Conservation (phyloP, 2,797 vertebrate species). For the Lycodopsis pacificus region DNA sequence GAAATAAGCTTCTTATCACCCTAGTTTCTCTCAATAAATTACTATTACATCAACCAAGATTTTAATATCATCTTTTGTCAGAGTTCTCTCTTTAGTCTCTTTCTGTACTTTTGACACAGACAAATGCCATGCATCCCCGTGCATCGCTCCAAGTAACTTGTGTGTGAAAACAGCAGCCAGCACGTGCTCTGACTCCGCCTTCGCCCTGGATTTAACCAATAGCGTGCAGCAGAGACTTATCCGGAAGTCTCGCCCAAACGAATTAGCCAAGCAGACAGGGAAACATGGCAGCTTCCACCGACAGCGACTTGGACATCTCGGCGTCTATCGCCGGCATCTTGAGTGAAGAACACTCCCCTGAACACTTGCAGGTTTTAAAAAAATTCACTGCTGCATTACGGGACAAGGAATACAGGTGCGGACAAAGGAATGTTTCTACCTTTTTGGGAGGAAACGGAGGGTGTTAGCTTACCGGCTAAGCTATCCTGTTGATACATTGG, state of each 20-base stretch:
- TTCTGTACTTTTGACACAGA: not conserved
- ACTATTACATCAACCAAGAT: not conserved
- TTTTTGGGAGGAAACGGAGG: not conserved
- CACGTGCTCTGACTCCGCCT: constrained; percentile 68
- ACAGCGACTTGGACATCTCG: constrained; percentile 48
- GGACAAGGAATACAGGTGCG: constrained; percentile 78
- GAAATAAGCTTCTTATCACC: not conserved
- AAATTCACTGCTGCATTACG: constrained; percentile 73
- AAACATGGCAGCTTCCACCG: constrained; percentile 73
- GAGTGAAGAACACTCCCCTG: constrained; percentile 60
- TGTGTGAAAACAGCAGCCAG: constrained; percentile 58
- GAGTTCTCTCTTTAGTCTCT: not conserved
- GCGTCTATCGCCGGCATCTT: constrained; percentile 64
- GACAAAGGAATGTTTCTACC: not conserved
- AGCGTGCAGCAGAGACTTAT: constrained; percentile 3
- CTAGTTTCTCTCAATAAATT: not conserved
- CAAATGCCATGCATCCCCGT: not conserved
- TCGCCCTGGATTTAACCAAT: constrained; percentile 43
- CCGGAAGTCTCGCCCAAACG: constrained; percentile 56
- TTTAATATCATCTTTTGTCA: not conserved
- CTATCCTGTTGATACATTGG: constrained; percentile 19
- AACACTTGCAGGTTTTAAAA: constrained; percentile 75
- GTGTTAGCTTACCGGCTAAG: constrained; percentile 44
- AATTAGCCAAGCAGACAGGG: not conserved
- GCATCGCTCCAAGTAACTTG: not conserved